phyloP scores from a whole-genome alignment of 1,140 invertebrate genomes.

The Sipha flava region DNA sequence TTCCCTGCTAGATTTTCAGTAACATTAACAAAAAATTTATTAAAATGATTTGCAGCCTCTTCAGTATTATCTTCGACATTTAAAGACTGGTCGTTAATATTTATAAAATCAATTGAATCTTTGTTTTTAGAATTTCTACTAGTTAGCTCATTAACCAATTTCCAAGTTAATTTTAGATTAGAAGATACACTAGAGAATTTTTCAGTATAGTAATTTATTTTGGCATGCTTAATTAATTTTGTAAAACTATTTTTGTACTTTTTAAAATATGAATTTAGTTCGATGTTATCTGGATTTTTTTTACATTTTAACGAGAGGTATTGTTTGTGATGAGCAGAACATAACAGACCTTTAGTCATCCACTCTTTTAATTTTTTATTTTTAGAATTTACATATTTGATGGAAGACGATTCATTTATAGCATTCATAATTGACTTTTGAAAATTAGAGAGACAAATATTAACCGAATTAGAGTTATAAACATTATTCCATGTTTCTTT shows the following conservation, averaged over 20 bases:
- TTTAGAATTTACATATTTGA: too few relatives aligned
- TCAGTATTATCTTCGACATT: not conserved
- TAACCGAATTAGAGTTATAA: too few relatives aligned
- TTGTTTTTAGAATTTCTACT: not conserved
- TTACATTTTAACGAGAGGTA: not conserved
- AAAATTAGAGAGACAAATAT: too few relatives aligned
- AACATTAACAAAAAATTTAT: too few relatives aligned
- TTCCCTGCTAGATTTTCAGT: not conserved
- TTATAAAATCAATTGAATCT: not conserved
- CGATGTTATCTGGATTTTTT: not conserved
- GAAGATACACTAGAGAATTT: not conserved
- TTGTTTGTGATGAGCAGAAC: not conserved
- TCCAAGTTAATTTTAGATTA: not conserved
- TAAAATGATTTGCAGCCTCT: not conserved
- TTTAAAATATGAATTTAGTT: not conserved
- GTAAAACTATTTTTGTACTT: not conserved
- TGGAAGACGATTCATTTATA: too few relatives aligned
- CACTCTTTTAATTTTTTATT: not conserved
- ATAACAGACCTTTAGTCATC: not conserved
- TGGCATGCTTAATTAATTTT: not conserved
- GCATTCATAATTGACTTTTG: too few relatives aligned
- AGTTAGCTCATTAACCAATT: not conserved
- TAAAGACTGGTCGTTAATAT: not conserved
- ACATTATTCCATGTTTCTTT: too few relatives aligned
- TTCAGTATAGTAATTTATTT: not conserved